Percentiles rank a stretch among this genome's conserved stretches.
phyloP scores from a whole-genome alignment of 2,113 vertebrate genomes.

The Sinocyclocheilus maitianheensis region DNA sequence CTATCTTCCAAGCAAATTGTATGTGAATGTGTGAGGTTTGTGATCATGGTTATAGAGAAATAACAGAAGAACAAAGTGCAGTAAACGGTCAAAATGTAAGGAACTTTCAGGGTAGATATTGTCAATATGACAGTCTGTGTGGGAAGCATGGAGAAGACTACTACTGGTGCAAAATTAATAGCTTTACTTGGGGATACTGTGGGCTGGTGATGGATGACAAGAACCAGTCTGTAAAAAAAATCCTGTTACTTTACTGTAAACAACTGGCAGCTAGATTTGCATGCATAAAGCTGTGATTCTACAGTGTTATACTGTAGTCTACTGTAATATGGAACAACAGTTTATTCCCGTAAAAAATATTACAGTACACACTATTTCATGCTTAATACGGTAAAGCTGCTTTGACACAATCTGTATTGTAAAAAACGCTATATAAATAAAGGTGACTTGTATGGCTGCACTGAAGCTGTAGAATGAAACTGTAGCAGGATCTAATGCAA shows the following conservation, averaged over 20 bases:
- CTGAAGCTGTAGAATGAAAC: neutral
- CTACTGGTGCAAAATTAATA: neutral
- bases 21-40: too few relatives aligned
- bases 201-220: slow-evolving; percentile 3
- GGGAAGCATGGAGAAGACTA: neutral
- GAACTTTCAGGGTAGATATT: neutral
- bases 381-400: too few relatives aligned
- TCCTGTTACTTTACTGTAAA: neutral
- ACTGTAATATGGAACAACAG: neutral
- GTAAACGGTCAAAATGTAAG: too few relatives aligned
- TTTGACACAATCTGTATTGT: too few relatives aligned
- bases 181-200: neutral
- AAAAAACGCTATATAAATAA: too few relatives aligned
- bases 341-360: neutral
- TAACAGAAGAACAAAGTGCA: too few relatives aligned
- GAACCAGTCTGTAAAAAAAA: neutral
- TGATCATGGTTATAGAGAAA: too few relatives aligned
- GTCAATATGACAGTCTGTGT: neutral
- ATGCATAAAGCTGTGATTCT: neutral
- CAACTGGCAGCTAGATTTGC: neutral
- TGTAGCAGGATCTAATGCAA: neutral
- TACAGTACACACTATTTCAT: neutral
- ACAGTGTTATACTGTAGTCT: neutral
- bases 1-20: too few relatives aligned
- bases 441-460: neutral